phyloP scores from a whole-genome alignment of 1,140 invertebrate species.

The Atta colombica region DNA sequence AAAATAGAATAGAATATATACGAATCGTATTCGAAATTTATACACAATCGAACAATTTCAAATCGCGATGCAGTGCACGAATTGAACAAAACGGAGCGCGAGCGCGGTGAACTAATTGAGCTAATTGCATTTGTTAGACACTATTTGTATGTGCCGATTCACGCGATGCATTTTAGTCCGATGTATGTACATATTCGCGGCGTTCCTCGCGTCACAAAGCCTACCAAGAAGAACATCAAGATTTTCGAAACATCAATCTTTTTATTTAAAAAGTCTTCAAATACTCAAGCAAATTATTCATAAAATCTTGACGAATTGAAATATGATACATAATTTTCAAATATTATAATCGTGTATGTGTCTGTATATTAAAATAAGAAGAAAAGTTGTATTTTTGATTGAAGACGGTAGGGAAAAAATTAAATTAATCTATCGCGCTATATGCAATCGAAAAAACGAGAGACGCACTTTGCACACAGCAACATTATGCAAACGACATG shows the following conservation, averaged over 20 bases:
- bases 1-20: neutral
- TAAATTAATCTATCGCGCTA: neutral
- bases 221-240: no score
- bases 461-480: neutral
- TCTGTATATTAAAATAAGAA: neutral
- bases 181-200: neutral
- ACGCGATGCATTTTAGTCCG: constrained; percentile 53
- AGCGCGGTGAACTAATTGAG: constrained; percentile 75
- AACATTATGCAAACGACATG: constrained; percentile 59
- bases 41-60: constrained; percentile 13
- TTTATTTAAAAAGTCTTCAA: neutral
- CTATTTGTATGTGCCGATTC: constrained; percentile 62
- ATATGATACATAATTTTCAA: neutral
- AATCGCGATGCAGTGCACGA: constrained; percentile 45
- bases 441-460: neutral
- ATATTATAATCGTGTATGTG: neutral
- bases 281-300: neutral
- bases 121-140: constrained; percentile 79
- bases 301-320: neutral
- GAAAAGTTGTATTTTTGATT: neutral
- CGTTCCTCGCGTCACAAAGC: neutral
- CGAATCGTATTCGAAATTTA: constrained; percentile 5
- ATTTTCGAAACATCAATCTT: neutral
- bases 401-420: neutral
- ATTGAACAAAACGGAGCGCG: constrained; percentile 69